These are phyloP conservation scores for cat (Felis catus) DNA, from an alignment of 2,113 vertebrate species.

Conservation along the genomic window DNA sequence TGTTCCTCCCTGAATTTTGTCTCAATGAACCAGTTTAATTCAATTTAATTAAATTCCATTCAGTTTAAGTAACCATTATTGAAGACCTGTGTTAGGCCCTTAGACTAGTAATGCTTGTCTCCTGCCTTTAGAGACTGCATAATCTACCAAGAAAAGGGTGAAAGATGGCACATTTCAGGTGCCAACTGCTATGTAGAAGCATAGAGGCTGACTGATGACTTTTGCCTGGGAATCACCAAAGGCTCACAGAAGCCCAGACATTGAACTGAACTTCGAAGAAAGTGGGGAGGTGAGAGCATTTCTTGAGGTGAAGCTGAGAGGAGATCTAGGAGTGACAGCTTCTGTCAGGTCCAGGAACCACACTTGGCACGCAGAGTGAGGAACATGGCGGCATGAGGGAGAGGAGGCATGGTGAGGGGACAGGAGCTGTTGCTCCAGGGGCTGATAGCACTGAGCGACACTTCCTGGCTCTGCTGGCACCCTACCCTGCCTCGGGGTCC, in stretches of 20 bases:
- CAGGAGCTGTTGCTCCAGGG: neutral
- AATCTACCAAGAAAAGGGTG: neutral
- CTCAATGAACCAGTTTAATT: neutral
- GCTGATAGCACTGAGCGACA: rapidly evolving
- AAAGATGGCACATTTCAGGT: neutral
- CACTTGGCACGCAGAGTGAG: rapidly evolving
- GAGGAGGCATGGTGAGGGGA: neutral
- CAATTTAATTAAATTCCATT: conserved; percentile 26
- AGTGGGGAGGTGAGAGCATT: neutral
- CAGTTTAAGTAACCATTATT: neutral
- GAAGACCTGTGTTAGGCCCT: neutral
- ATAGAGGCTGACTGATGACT: neutral
- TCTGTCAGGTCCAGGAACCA: neutral
- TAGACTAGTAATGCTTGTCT: neutral
- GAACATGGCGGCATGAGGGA: neutral
- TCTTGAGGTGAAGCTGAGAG: neutral
- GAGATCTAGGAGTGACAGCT: neutral
- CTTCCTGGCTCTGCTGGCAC: neutral
- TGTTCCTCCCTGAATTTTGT: neutral
- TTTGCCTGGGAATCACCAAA: neutral
- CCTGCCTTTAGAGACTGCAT: neutral
- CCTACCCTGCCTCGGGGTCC: neutral
- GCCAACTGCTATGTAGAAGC: neutral
- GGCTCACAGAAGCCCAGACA: neutral
- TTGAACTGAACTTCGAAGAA: neutral